Evolutionary conservation across 2,797 vertebrate species (phyloP), one percentile per base, ranked within the genome.

Genomic region (Pseudochirops corinnae): DNA sequence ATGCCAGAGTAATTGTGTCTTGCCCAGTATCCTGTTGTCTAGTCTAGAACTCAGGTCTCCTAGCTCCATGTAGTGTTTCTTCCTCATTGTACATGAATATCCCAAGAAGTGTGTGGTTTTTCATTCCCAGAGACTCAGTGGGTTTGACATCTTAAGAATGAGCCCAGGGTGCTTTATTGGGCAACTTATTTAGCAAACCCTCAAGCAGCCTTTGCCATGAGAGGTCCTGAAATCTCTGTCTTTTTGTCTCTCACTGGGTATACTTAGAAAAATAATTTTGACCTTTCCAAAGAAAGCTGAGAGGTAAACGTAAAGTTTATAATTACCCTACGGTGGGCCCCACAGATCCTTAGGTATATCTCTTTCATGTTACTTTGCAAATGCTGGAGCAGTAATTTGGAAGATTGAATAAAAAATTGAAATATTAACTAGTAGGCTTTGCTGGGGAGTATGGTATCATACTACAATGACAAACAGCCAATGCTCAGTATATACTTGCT

Each of bases 271-370:
- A 55, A 91, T 31, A 11, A 3, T 56, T 55, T 58, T 94, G 92
- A 82, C 92, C 33, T 91, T 92, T 91, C 87, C 90, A 90, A 94
- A 93, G 93, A 92, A 52, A 92, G 33, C 11, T n/a, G 3, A 31
- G 10, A 82, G 5, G 57, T 55, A 92, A 92, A n/a, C 50, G 29
- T 29, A 74, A 91, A 57, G 31, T 60, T 82, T 39, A 46, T 46
- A 26, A 9, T 57, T 91, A 7, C 13, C 62, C 53, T 52, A 82
- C 57, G 62, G 39, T 18, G 24, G 46, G 2, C 12, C 53, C 93
- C 58, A 16, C 26, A 50, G 95, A 90, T 92, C 33, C n/a, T 92
- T 93, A 56, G 26, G 53, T 18, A 29, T n/a, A 12, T 56, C 67
- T 33, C 52, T 91, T 90, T n/a, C 14, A n/a, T 26, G 39, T 52